Percentiles rank a stretch among this genome's conserved stretches.
Evolutionary conservation across 2,888 invertebrate genomes (phyloP).

Genomic region (Epinotia ramella): DNA sequence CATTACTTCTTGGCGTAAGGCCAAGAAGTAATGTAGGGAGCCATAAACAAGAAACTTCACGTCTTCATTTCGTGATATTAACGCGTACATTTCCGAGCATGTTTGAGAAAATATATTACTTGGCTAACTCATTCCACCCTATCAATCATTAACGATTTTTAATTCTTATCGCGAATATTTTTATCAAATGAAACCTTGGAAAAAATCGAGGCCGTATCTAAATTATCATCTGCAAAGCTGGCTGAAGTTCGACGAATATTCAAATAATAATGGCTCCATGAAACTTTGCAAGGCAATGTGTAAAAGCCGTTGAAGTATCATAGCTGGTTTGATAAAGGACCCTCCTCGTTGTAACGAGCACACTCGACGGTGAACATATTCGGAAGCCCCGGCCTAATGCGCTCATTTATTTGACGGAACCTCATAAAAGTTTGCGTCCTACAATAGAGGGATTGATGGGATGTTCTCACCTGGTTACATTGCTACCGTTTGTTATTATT

Average conservation of each 20-base stretch:
- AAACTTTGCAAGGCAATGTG: constrained; percentile 48
- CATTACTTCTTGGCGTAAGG: no score
- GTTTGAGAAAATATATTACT: no score
- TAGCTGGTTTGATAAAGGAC: constrained; percentile 61
- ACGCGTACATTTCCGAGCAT: no score
- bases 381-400: constrained; percentile 62
- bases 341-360: constrained; percentile 61
- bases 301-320: constrained; percentile 61
- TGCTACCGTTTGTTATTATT: constrained; percentile 26
- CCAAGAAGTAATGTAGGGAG: no score
- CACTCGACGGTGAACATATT: constrained; percentile 60
- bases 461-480: constrained; percentile 30
- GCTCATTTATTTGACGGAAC: constrained; percentile 68
- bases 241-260: neutral
- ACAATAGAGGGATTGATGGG: constrained; percentile 36
- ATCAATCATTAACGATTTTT: neutral
- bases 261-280: neutral
- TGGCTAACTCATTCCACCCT: neutral
- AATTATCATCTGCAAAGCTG: neutral
- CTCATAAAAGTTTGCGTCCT: constrained; percentile 62
- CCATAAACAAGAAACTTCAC: no score
- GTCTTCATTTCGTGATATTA: no score
- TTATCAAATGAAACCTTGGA: neutral
- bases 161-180: neutral
- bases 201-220: neutral